phyloP scores from a whole-genome alignment of 1,140 invertebrate genomes.

The Pogonomyrmex californicus region DNA sequence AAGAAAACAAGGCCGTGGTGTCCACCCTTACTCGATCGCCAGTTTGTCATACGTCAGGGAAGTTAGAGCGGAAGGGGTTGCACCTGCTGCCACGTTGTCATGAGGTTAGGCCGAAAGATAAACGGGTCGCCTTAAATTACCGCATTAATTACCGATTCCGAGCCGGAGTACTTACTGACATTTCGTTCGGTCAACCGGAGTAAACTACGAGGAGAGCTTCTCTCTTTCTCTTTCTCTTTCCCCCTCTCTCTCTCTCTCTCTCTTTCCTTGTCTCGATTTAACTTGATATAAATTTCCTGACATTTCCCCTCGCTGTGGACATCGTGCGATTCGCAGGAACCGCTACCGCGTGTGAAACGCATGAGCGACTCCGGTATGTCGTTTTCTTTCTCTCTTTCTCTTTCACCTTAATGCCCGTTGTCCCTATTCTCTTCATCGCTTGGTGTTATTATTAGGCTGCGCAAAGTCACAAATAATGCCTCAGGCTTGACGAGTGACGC shows the following conservation, averaged over 20 bases:
- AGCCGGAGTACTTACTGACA: constrained; percentile 12
- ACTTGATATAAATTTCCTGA: constrained; percentile 63
- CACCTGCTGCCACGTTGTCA: constrained; percentile 78
- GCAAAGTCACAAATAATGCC: constrained; percentile 74
- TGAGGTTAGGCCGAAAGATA: constrained; percentile 70
- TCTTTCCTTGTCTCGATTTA: constrained; percentile 57
- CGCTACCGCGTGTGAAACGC: constrained; percentile 40
- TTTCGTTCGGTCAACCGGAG: constrained; percentile 20
- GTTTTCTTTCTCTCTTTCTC: constrained; percentile 23
- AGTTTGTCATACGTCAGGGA: constrained; percentile 80
- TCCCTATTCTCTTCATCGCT: constrained; percentile 36
- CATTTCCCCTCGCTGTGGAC: constrained; percentile 31
- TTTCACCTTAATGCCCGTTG: neutral
- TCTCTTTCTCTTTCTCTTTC: neutral
- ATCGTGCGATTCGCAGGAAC: constrained; percentile 24
- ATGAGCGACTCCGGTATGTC: neutral
- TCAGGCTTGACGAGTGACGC: constrained; percentile 63
- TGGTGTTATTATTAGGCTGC: constrained; percentile 74
- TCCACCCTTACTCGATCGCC: constrained; percentile 82
- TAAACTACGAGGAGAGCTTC: constrained; percentile 19
- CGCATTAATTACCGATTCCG: constrained; percentile 77
- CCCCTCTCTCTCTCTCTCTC: neutral
- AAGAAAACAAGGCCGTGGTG: constrained; percentile 49
- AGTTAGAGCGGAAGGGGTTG: constrained; percentile 68
- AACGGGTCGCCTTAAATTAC: constrained; percentile 71